phyloP scores from a whole-genome alignment of 2,888 invertebrate species.

The Platycheirus albimanus region DNA sequence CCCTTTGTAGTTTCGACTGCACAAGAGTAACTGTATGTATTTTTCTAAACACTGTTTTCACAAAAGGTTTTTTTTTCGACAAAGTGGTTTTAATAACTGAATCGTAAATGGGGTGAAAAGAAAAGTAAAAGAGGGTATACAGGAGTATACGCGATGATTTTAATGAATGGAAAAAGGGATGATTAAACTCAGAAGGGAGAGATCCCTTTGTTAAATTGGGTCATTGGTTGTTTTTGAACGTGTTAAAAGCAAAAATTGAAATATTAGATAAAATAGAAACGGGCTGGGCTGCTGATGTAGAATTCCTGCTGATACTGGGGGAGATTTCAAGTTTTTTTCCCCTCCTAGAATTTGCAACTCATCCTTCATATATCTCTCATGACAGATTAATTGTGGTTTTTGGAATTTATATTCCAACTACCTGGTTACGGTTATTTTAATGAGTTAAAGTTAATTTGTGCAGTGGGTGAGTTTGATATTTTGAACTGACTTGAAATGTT shows the following conservation, averaged over 20 bases:
- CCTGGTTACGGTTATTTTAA: too few relatives aligned
- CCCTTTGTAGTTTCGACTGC: conserved; percentile 16
- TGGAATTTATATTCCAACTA: too few relatives aligned
- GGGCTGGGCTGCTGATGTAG: too few relatives aligned
- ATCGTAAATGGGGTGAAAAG: conserved; percentile 63
- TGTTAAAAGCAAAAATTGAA: conserved; percentile 41
- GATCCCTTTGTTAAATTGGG: conserved; percentile 12
- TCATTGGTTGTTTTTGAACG: conserved; percentile 29
- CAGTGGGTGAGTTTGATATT: too few relatives aligned
- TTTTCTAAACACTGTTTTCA: conserved; percentile 8
- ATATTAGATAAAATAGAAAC: conserved; percentile 13
- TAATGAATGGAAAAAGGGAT: conserved; percentile 31
- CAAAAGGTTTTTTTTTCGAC: conserved; percentile 25
- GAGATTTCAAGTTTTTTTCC: not conserved
- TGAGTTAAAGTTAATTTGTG: too few relatives aligned
- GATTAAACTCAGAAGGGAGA: conserved; percentile 24
- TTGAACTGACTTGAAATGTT: too few relatives aligned
- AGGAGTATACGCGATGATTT: conserved; percentile 31
- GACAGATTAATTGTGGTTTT: too few relatives aligned
- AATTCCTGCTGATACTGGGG: too few relatives aligned
- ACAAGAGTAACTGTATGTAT: conserved; percentile 11
- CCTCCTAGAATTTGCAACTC: too few relatives aligned
- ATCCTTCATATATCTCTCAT: too few relatives aligned
- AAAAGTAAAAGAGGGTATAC: conserved; percentile 21
- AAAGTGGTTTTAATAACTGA: conserved; percentile 55